These are phyloP conservation scores for Holacanthella duospinosa DNA, from an alignment of 2,888 invertebrate genomes.

Conservation along the genomic window DNA sequence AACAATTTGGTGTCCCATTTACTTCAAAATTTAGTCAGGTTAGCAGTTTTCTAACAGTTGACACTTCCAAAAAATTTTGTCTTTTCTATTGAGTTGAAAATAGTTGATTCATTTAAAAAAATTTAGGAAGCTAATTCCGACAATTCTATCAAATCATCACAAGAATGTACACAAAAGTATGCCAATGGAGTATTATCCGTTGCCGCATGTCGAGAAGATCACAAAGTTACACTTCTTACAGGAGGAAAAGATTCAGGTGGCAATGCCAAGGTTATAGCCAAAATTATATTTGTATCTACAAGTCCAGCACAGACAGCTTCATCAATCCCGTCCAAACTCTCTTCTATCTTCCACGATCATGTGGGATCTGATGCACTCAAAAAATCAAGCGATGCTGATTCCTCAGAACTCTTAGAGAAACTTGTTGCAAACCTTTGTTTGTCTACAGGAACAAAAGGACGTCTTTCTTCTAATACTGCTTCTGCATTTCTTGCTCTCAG, in stretches of 20 bases:
- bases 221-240: neutral
- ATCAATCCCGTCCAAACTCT: neutral
- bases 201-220: neutral
- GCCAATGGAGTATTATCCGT: neutral
- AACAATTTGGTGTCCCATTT: neutral
- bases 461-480: neutral
- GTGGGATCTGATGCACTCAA: neutral
- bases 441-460: neutral
- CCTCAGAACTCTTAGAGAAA: neutral
- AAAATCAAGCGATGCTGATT: neutral
- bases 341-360: neutral
- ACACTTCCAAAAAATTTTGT: too few relatives aligned
- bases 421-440: neutral
- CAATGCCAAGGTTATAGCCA: neutral
- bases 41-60: too few relatives aligned
- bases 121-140: conserved; percentile 4
- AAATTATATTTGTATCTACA: neutral
- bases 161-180: conserved; percentile 7
- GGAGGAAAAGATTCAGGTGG: neutral
- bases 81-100: neutral
- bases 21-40: too few relatives aligned
- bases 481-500: neutral
- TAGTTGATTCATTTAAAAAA: neutral
- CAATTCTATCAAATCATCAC: neutral
- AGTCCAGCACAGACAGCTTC: neutral